Conservation (phyloP, 2,797 vertebrate genomes). For the Halcyon leucocephala region DNA sequence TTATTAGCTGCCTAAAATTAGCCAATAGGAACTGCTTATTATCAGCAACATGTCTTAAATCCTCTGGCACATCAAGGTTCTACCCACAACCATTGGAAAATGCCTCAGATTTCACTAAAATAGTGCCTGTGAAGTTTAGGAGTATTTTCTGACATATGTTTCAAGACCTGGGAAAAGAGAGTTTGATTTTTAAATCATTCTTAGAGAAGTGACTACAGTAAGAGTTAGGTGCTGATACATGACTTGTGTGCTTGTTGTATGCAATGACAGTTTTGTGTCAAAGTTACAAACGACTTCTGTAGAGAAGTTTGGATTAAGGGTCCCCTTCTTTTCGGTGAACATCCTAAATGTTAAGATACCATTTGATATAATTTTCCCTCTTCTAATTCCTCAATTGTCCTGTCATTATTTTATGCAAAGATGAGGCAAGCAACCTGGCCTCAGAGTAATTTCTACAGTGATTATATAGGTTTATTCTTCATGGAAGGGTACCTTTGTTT, state of each 20-base stretch:
- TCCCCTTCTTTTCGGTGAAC: background rate
- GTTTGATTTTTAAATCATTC: background rate
- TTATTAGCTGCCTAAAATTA: background rate
- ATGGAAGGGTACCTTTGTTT: no score
- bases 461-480: no score
- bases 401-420: background rate
- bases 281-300: background rate
- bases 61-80: background rate
- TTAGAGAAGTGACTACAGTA: background rate
- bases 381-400: background rate
- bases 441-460: no score
- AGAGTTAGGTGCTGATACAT: fast-evolving
- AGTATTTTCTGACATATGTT: background rate
- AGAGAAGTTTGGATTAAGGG: background rate
- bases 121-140: background rate
- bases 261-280: background rate
- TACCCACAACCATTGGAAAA: background rate
- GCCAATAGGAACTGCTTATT: background rate
- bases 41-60: background rate
- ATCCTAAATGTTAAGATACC: background rate
- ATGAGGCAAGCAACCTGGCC: no score
- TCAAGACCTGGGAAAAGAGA: background rate
- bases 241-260: background rate
- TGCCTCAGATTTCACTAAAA: background rate
- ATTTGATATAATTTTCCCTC: background rate